Conservation (phyloP, 2,113 vertebrate species). For the Corydoras maculifer region DNA sequence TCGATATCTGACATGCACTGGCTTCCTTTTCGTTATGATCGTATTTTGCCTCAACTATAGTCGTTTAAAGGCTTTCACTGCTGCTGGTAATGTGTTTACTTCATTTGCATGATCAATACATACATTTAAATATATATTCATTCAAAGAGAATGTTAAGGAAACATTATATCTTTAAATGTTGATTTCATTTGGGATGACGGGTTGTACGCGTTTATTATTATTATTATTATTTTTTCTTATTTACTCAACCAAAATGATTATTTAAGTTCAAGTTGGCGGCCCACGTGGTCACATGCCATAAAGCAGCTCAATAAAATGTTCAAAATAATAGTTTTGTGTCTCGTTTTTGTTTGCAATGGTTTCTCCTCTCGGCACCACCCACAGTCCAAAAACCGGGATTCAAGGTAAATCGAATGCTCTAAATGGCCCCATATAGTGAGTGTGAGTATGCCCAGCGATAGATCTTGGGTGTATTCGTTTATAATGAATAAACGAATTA, state of each 20-base stretch:
- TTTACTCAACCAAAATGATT: conserved; percentile 44
- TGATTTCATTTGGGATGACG: conserved; percentile 53
- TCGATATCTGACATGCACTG: conserved; percentile 12
- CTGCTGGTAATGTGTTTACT: conserved; percentile 57
- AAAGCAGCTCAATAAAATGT: neutral
- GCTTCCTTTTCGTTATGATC: neutral
- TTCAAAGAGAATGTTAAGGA: conserved; percentile 17
- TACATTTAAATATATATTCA: conserved; percentile 40
- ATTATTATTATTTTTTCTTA: conserved; percentile 40
- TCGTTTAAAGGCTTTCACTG: conserved; percentile 38
- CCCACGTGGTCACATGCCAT: neutral
- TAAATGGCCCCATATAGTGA: no score
- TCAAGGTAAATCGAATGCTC: no score
- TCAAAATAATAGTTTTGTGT: neutral
- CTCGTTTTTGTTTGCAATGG: neutral
- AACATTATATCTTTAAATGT: conserved; percentile 31
- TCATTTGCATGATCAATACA: conserved; percentile 40
- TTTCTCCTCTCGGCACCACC: no score
- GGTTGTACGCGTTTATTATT: conserved; percentile 55
- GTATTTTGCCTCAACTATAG: neutral
- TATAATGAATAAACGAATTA: no score
- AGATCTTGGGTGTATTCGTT: no score
- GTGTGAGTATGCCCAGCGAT: no score
- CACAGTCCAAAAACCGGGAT: no score
- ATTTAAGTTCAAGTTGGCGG: conserved; percentile 41